Evolutionary conservation across 1,140 invertebrate species (phyloP).

Genomic region (Oscheius sp.): DNA sequence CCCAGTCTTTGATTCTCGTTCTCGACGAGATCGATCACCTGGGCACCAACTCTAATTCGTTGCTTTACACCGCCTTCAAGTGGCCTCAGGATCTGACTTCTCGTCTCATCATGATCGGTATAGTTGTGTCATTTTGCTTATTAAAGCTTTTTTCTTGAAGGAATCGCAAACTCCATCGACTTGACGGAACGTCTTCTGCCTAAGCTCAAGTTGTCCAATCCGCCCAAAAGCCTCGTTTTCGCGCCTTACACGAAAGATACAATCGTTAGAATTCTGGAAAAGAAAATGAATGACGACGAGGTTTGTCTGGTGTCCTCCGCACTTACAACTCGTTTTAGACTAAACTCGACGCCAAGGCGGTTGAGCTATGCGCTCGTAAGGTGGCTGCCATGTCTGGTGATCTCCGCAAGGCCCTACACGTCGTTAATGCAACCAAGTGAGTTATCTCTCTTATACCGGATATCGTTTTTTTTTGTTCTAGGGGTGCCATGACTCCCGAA

Average conservation of each 20-base stretch:
- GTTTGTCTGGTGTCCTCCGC: background rate
- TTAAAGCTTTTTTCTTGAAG: constrained; percentile 46
- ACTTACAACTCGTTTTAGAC: constrained; percentile 2
- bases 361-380: constrained; percentile 85
- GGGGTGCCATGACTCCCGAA: too few relatives aligned
- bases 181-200: constrained; percentile 85
- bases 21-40: constrained; percentile 95
- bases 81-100: constrained; percentile 74
- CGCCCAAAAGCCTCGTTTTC: constrained; percentile 78
- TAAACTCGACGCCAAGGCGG: constrained; percentile 68
- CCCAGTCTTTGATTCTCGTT: constrained; percentile 67
- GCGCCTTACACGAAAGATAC: constrained; percentile 85
- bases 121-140: constrained; percentile 14
- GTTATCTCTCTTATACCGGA: background rate
- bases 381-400: constrained; percentile 89
- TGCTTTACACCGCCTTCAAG: constrained; percentile 89
- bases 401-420: constrained; percentile 63
- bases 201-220: constrained; percentile 75
- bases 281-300: constrained; percentile 71
- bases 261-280: constrained; percentile 79
- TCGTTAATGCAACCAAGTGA: constrained; percentile 14
- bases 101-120: constrained; percentile 78
- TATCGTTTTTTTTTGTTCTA: too few relatives aligned
- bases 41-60: constrained; percentile 76
- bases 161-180: constrained; percentile 90